Evolutionary conservation across 2,113 vertebrate species (phyloP).

Genomic region (Ondatra zibethicus): DNA sequence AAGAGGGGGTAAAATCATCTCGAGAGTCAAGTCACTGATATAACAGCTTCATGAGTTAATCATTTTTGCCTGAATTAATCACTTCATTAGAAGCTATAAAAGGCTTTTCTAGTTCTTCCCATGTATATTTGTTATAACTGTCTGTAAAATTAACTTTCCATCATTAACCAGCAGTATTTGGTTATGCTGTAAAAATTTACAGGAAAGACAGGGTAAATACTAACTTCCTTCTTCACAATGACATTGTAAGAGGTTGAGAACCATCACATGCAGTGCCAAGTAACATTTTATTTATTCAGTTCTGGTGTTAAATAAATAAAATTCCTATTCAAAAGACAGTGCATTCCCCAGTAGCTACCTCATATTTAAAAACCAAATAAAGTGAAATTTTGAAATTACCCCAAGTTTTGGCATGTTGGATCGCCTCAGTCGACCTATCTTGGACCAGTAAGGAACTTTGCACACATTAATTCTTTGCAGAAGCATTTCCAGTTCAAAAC

Average conservation of each 20-base stretch:
- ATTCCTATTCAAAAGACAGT: constrained; percentile 34
- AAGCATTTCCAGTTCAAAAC: constrained; percentile 98
- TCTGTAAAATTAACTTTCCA: constrained; percentile 41
- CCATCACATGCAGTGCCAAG: not conserved
- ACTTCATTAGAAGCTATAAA: constrained; percentile 30
- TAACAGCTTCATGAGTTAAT: not conserved
- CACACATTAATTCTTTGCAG: constrained; percentile 95
- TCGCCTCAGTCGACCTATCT: constrained; percentile 96
- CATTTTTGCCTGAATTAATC: constrained; percentile 25
- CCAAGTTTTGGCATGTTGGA: constrained; percentile 97
- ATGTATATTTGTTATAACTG: constrained; percentile 17
- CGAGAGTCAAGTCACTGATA: not conserved
- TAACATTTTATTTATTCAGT: not conserved
- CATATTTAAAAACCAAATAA: constrained; percentile 43
- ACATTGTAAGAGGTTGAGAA: not conserved
- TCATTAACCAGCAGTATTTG: constrained; percentile 13
- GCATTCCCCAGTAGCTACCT: not conserved
- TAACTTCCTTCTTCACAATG: not conserved
- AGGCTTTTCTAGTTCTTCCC: constrained; percentile 17
- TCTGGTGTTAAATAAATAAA: constrained; percentile 2
- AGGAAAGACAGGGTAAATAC: not conserved
- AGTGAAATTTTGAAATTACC: constrained; percentile 84
- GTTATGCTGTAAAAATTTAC: not conserved
- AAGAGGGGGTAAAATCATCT: not conserved
- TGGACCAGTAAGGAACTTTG: constrained; percentile 98